Conservation (phyloP, 2,797 vertebrate genomes). For the Staurois parvus region DNA sequence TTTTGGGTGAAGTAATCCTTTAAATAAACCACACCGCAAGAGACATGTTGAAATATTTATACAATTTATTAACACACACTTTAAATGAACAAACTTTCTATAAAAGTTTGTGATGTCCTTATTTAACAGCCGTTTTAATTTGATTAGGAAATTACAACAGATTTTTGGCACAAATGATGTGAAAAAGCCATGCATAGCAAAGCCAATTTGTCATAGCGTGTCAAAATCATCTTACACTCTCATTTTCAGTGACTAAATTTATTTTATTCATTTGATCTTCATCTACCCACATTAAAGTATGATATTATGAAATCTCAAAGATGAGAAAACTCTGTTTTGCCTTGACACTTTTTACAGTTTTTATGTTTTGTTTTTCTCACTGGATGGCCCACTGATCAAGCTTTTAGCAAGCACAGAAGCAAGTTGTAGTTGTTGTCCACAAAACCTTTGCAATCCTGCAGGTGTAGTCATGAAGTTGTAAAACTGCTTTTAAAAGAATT, state of each 20-base stretch:
- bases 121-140: not conserved
- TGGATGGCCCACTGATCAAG: no score
- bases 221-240: not conserved
- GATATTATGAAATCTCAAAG: not conserved
- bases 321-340: not conserved
- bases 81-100: not conserved
- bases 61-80: no score
- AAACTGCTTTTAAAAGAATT: no score
- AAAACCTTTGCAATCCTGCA: no score
- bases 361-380: no score
- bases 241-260: not conserved
- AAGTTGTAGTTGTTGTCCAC: no score
- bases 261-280: not conserved
- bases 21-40: no score
- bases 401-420: no score
- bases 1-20: no score
- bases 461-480: no score
- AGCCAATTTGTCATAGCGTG: not conserved
- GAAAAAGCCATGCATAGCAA: not conserved
- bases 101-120: not conserved
- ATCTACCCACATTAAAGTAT: not conserved
- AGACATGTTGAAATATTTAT: no score
- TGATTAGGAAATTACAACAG: not conserved
- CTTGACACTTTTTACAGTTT: not conserved
- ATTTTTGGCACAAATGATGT: not conserved